Evolutionary conservation across 2,797 vertebrate species (phyloP), one percentile per base, ranked within the genome.

Genomic region (Acanthurus tractus): DNA sequence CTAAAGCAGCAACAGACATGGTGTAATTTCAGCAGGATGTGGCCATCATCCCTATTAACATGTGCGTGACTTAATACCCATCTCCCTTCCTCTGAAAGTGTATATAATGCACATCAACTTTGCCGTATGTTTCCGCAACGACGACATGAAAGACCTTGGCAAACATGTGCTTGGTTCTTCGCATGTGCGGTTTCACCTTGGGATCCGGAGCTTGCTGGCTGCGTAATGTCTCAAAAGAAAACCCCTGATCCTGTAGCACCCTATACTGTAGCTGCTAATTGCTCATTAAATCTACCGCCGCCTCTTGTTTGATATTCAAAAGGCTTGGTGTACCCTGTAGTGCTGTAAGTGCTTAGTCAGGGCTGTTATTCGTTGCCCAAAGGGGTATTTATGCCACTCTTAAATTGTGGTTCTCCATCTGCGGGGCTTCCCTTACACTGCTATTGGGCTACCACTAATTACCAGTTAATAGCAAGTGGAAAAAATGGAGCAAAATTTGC

Each of bases 391-490:
- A 90, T 79, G 82, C 88, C 84, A 89, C 88, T 89, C 81, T 85
- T 81, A 88, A 88, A 91, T 81, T 85, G 88, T 81, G 88, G 86
- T 88, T 86, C 85, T 91, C 67, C 80, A 68, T 90, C 83, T 74
- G 83, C 57, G 50, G 86, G 92, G 88, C 87, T 93, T 94, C 87
- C 90, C 91, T 94, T 91, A 83, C 88, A 85, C 80, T 91, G 85
- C 90, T 92, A 88, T 91, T 86, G 91, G 91, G 86, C 88, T 93
- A 94, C 94, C 93, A 92, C 94, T 94, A 95, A 93, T 93, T 93
- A 89, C 86, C 74, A 81, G 86, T 82, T 91, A 91, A 87, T 89
- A 88, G 88, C 73, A 91, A 85, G 80, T 90, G 83, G 89, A 92
- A 93, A 92, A 86, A 91, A 88, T 86, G 70, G 67, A 80, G 84